Percentiles rank a stretch among this genome's conserved stretches.
These are phyloP conservation scores for Carpatolechia fugitivella DNA, from an alignment of 2,888 invertebrate genomes.

Conservation along the genomic window DNA sequence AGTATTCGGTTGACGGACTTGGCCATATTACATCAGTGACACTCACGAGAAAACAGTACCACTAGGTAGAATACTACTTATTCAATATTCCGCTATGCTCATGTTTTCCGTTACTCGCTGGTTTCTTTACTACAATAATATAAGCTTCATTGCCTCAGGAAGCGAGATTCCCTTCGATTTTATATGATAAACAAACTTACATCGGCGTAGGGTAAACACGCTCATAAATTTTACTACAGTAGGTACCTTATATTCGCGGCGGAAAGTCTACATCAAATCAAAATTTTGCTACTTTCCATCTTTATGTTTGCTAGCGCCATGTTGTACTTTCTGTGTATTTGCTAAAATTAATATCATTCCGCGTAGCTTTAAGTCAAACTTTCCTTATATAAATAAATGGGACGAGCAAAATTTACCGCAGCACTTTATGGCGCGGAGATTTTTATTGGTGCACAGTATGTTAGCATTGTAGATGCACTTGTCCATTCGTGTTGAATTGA, in stretches of 20 bases:
- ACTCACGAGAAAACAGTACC: no score
- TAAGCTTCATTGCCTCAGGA: slow-evolving; percentile 47
- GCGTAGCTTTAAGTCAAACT: neutral
- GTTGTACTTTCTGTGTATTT: slow-evolving; percentile 24
- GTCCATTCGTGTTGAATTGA: slow-evolving; percentile 35
- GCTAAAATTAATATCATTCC: neutral
- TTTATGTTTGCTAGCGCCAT: slow-evolving; percentile 29
- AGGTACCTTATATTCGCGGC: slow-evolving; percentile 40
- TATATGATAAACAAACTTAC: slow-evolving; percentile 69
- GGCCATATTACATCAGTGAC: no score
- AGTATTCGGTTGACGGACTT: no score
- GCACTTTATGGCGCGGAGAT: slow-evolving; percentile 29
- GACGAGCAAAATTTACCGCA: slow-evolving; percentile 19
- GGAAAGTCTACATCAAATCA: slow-evolving; percentile 58
- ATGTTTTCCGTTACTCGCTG: neutral
- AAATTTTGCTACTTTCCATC: slow-evolving; percentile 42
- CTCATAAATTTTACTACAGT: slow-evolving; percentile 66
- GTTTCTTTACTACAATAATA: neutral
- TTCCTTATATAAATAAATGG: neutral
- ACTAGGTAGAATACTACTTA: no score
- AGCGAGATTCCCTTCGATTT: slow-evolving; percentile 56
- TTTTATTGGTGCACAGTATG: slow-evolving; percentile 51
- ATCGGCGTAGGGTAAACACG: slow-evolving; percentile 64
- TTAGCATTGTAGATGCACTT: slow-evolving; percentile 35
- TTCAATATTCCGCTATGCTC: neutral